Evolutionary conservation across 35 echinoderm and acorn worm species (phyloP), one percentile per base, ranked within the genome.

Genomic region (Apostichopus parvimensis): DNA sequence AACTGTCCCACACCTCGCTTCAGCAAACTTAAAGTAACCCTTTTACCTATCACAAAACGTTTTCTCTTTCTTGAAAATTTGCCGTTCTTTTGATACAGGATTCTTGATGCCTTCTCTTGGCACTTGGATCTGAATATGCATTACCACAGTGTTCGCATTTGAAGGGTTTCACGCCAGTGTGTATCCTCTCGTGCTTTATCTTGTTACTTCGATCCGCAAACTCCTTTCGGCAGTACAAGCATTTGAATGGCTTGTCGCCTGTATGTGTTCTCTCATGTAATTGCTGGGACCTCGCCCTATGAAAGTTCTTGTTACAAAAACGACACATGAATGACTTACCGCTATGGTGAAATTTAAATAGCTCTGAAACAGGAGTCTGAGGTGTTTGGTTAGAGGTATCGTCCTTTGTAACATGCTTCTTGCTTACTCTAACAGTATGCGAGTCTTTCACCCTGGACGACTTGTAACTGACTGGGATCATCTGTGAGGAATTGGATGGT

Each of bases 121-220:
- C 71, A 75, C 71, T 75, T 18, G 71, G 71, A 22, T 75, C 71
- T 75, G 71, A 75, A n/a, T 75, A 75, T 1, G 71, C 71, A 75
- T 75, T 75, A 20, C 71, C 71, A 75, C 71, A 75, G 14, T 75
- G 71, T 20, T 75, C 71, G 0, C 71, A 75, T 22, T 75, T 75
- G 71, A 75, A 75, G 6, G 71, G 71, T 75, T 75, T 75, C 15
- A 75, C 71, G 14, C 71, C 71, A 1, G 71, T 75, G 71, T 75
- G 71, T 75, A 75, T 75, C 17, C 71, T 14, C 17, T 75, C 71
- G 15, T 75, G 71, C 6, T 75, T 75, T 7, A 75, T n/a, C 71
- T 75, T 75, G 71, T 75, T 75, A 22, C 71, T 75, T 22, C 71
- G 12, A 22, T 75, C 71, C 6, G 71, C 71, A n/a, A 75, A 75